Conservation (phyloP, 2,113 vertebrate species). For the Nycticryphes semicollaris region DNA sequence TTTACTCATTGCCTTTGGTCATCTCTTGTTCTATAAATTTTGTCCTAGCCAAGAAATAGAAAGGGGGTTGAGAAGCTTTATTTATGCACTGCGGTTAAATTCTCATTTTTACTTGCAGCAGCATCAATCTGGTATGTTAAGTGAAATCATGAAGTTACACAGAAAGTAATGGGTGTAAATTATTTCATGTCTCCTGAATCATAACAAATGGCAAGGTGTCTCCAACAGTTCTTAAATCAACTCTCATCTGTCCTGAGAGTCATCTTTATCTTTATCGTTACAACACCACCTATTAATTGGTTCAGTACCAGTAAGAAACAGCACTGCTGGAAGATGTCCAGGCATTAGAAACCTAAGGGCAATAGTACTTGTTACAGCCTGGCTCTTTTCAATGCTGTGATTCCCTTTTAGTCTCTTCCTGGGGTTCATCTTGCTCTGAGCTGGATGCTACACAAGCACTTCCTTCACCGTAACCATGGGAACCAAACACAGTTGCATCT, state of each 20-base stretch:
- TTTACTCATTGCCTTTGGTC: neutral
- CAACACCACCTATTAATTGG: neutral
- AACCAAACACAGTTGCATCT: neutral
- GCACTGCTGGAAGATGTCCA: neutral
- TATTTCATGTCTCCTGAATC: neutral
- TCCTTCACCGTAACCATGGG: neutral
- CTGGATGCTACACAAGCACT: neutral
- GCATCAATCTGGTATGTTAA: neutral
- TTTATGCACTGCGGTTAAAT: neutral
- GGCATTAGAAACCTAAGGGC: neutral
- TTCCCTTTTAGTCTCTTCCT: neutral
- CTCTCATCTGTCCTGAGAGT: neutral
- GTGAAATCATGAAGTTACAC: neutral
- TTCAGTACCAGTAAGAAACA: neutral
- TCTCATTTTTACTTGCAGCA: neutral
- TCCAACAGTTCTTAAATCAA: neutral
- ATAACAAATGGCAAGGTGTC: neutral
- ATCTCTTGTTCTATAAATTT: neutral
- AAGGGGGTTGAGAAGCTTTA: neutral
- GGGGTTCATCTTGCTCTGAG: neutral
- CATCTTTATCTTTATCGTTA: neutral
- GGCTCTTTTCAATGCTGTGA: neutral
- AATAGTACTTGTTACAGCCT: neutral
- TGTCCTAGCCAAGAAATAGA: neutral
- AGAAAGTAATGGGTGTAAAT: neutral